phyloP scores from a whole-genome alignment of 2,113 vertebrate species.

The Oxyura jamaicensis region DNA sequence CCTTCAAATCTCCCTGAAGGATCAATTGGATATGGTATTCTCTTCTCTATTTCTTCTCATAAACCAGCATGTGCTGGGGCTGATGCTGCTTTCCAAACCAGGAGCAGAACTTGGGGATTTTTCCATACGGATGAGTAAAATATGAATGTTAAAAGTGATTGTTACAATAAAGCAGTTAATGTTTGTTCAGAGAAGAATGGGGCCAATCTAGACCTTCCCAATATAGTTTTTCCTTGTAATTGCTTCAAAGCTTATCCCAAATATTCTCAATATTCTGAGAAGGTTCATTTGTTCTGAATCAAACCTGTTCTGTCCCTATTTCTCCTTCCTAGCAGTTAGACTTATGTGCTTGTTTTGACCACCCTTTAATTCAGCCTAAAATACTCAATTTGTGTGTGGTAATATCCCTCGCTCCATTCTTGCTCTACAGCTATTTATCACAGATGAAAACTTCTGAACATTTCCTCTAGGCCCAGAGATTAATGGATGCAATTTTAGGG shows the following conservation, averaged over 20 bases:
- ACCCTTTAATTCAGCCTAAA: background rate
- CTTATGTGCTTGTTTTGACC: background rate
- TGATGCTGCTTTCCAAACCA: background rate
- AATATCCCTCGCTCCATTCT: background rate
- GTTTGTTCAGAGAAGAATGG: background rate
- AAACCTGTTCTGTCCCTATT: background rate
- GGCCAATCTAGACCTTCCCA: background rate
- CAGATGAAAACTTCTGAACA: background rate
- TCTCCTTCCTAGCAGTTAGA: background rate
- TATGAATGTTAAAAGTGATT: background rate
- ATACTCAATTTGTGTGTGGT: background rate
- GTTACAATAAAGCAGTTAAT: background rate
- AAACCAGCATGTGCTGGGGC: background rate
- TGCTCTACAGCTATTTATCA: background rate
- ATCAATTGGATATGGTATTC: slow-evolving; percentile 44
- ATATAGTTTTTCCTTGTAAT: background rate
- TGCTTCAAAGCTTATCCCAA: background rate
- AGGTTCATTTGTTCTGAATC: background rate
- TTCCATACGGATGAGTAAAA: background rate
- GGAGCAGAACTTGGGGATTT: background rate
- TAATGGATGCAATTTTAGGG: background rate
- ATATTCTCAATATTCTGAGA: background rate
- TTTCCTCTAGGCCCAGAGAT: background rate
- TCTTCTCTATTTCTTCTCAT: background rate
- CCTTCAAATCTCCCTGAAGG: slow-evolving; percentile 16